Evolutionary conservation across 2,797 vertebrate genomes (phyloP).

Genomic region (Arctocebus calabarensis): DNA sequence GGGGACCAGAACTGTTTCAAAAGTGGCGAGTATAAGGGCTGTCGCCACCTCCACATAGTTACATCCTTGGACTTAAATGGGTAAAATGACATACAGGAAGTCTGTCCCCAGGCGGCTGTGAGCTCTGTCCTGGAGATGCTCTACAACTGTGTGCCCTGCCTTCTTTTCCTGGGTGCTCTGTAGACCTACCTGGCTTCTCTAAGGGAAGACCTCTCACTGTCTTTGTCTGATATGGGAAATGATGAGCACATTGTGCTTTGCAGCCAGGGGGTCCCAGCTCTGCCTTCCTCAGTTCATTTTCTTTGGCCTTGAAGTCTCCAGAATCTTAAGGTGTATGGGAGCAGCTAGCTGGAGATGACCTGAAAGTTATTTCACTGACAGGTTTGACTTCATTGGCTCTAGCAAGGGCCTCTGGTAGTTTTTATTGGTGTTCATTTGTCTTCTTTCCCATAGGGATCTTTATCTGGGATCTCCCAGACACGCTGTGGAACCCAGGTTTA

Average conservation of each 20-base stretch:
- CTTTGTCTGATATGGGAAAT: not conserved
- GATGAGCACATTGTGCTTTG: not conserved
- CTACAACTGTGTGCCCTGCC: not conserved
- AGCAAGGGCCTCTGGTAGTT: not conserved
- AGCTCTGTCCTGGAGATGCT: constrained; percentile 1
- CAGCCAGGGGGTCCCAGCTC: not conserved
- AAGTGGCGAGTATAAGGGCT: not conserved
- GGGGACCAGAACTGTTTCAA: constrained; percentile 3
- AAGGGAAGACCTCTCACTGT: not conserved
- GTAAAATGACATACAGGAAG: constrained; percentile 78
- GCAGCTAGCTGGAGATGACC: not conserved
- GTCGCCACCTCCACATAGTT: constrained; percentile 15
- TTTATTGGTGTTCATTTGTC: not conserved
- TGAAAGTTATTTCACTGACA: not conserved
- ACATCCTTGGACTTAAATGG: constrained; percentile 80
- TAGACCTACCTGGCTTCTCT: not conserved
- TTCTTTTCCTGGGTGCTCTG: not conserved
- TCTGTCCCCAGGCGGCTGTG: constrained; percentile 16
- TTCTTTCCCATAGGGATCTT: not conserved
- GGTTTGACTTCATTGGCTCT: not conserved
- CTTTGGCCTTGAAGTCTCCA: not conserved
- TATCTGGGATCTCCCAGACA: not conserved
- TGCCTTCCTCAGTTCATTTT: not conserved
- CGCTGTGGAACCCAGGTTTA: not conserved
- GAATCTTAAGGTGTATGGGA: not conserved